Conservation (phyloP, 2,888 invertebrate species). For the Thereva unica region DNA sequence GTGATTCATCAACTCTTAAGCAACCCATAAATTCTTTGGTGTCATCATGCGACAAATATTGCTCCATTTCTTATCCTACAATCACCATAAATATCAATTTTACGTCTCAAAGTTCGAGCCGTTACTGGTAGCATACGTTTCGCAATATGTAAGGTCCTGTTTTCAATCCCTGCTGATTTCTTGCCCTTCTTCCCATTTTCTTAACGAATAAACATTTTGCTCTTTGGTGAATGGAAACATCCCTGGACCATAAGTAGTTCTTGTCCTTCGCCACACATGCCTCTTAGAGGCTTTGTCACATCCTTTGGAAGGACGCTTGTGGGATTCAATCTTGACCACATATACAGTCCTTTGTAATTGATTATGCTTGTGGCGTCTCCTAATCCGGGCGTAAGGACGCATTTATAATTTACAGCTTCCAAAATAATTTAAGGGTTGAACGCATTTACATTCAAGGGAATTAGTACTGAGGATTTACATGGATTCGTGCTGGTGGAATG, state of each 20-base stretch:
- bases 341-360: slow-evolving; percentile 31
- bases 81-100: slow-evolving; percentile 38
- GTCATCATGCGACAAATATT: slow-evolving; percentile 38
- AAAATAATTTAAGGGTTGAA: slow-evolving; percentile 19
- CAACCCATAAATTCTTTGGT: slow-evolving; percentile 32
- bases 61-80: slow-evolving; percentile 36
- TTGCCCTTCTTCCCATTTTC: background rate
- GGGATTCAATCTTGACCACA: slow-evolving; percentile 27
- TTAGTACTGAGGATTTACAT: background rate
- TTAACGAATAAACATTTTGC: background rate
- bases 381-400: slow-evolving; percentile 27
- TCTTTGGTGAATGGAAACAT: background rate
- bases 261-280: background rate
- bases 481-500: too few species aligned
- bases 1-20: slow-evolving; percentile 26
- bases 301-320: slow-evolving; percentile 18
- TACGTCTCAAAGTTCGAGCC: slow-evolving; percentile 32
- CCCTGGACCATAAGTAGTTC: background rate
- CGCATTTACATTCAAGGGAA: slow-evolving; percentile 13
- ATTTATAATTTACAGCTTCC: slow-evolving; percentile 32
- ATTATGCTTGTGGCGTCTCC: slow-evolving; percentile 29
- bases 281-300: slow-evolving; percentile 18
- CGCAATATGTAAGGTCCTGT: slow-evolving; percentile 10
- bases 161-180: slow-evolving; percentile 2
- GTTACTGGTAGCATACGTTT: slow-evolving; percentile 24